Evolutionary conservation across 1,140 invertebrate species (phyloP).

Genomic region (Panagrolaimus sp.): DNA sequence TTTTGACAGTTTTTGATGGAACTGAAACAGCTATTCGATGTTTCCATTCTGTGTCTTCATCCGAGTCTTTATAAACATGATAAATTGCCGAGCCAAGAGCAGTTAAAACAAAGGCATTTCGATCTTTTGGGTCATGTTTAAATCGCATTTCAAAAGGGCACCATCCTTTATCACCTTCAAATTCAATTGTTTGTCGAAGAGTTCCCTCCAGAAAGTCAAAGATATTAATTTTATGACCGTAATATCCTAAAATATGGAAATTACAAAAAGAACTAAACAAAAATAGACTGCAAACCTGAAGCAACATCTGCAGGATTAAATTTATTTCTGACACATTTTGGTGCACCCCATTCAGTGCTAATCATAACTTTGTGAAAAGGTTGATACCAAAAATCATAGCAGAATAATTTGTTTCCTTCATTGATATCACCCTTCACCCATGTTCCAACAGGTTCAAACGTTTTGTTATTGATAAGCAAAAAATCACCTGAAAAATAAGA

Average conservation of each 20-base stretch:
- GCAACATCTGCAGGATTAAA: constrained; percentile 68
- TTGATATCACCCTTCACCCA: constrained; percentile 61
- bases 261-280: constrained; percentile 8
- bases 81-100: constrained; percentile 73
- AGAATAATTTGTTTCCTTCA: constrained; percentile 57
- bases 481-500: constrained; percentile 77
- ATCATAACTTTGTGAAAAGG: constrained; percentile 84
- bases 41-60: constrained; percentile 63
- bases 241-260: constrained; percentile 64
- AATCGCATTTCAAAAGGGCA: constrained; percentile 88
- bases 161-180: constrained; percentile 73
- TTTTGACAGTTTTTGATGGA: constrained; percentile 67
- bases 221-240: constrained; percentile 78
- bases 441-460: constrained; percentile 69
- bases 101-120: constrained; percentile 77
- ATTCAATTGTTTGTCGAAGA: constrained; percentile 74
- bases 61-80: constrained; percentile 63
- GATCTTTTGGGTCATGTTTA: constrained; percentile 77
- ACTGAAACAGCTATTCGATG: constrained; percentile 75
- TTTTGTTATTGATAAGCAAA: constrained; percentile 76
- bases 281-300: constrained; percentile 58
- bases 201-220: constrained; percentile 80
- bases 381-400: constrained; percentile 83
- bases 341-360: constrained; percentile 83
- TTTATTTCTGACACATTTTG: constrained; percentile 74